Percentiles rank a stretch among this genome's conserved stretches.
Evolutionary conservation across 2,888 invertebrate species (phyloP).

Genomic region (Polymixis lichenea): DNA sequence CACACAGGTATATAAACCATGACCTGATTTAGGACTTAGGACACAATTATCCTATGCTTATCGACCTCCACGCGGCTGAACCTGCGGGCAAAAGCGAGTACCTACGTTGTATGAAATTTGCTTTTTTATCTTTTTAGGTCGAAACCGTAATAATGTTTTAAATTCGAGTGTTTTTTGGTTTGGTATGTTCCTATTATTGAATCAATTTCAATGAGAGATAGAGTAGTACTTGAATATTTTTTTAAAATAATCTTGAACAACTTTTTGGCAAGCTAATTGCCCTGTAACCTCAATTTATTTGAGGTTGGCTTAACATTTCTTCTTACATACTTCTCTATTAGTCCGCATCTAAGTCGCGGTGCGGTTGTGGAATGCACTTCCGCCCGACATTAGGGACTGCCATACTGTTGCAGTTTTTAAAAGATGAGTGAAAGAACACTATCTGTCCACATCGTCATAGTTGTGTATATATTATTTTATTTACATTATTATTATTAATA

Average conservation of each 20-base stretch:
- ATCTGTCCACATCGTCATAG: no score
- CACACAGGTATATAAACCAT: no score
- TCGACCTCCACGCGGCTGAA: neutral
- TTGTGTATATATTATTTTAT: no score
- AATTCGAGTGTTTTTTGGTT: neutral
- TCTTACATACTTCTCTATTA: neutral
- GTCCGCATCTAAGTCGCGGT: neutral
- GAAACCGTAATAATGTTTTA: neutral
- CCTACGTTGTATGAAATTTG: neutral
- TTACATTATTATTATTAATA: no score
- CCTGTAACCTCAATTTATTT: neutral
- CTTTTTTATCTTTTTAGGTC: neutral
- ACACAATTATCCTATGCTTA: neutral
- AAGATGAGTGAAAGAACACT: no score
- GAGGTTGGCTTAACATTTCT: no score
- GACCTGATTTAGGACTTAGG: neutral
- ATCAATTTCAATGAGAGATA: neutral
- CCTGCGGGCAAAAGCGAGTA: neutral
- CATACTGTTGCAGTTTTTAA: no score
- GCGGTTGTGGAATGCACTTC: no score
- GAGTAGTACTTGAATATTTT: neutral
- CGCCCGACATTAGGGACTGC: no score
- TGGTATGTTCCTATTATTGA: neutral
- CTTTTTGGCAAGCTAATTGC: neutral
- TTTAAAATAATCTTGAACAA: neutral